Base-by-base conservation (phyloP, 2,888 invertebrate species). In the Dione juno region DNA sequence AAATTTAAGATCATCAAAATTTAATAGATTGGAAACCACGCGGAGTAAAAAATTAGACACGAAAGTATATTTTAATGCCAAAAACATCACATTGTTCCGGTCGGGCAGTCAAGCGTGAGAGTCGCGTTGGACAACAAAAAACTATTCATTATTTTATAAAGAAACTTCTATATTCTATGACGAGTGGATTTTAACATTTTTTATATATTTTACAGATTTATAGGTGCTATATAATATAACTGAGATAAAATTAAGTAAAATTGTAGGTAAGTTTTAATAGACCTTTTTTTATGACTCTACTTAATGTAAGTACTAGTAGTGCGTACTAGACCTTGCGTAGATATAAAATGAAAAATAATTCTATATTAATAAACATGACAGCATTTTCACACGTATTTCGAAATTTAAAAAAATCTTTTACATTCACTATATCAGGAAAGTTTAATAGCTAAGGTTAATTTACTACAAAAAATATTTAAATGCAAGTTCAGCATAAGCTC, bases 41-140 rank as follows among this genome's bases (percentile, higher is more conserved):
- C 37, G 13, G 35, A 35, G 59, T 57, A 71, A 74, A 71, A 71
- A 69, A 64, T 59, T 37, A 69, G 58, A 74, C 69, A 71, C 71
- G 74, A 74, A 71, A 71, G 74, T 74, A 59, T 63, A 63, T 74
- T 76, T 79, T 76, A 81, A 82, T 80, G 83, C 82, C 78, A 78
- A 80, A 84, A 73, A 85, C 82, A 84, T 83, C 80, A 83, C 84
- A 78, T 76, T 83, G 86, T 88, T 86, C 86, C 83, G 84, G 74
- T 71, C 65, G 81, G 80, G 76, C 79, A 77, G 74, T 76, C 81
- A 78, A 76, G 77, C 78, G 81, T 81, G 81, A 78, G 84, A 86
- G 82, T 82, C 88, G 86, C 76, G 79, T 77, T 85, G 82, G 76
- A 72, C 78, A 78, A 81, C 82, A 84, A 87, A 88, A 88, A 86